Evolutionary conservation across 2,797 vertebrate genomes (phyloP).

Genomic region (Silurus aristotelis): DNA sequence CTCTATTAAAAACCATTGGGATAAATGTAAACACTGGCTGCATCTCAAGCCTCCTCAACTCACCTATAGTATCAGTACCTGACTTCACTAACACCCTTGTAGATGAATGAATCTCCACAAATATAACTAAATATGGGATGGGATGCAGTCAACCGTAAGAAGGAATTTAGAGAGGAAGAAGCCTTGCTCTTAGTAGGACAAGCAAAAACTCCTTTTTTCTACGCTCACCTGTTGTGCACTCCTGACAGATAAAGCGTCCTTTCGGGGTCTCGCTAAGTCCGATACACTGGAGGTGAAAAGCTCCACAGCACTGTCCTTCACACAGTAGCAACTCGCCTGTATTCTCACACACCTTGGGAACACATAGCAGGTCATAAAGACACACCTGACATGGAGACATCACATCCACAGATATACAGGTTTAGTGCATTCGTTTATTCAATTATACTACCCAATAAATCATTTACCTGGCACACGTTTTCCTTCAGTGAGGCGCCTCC

Average conservation of each 20-base stretch:
- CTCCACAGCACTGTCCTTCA: slow-evolving; percentile 95
- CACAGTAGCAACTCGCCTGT: slow-evolving; percentile 91
- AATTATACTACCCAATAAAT: background rate
- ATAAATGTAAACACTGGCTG: too few species aligned
- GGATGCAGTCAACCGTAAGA: too few species aligned
- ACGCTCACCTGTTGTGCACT: slow-evolving; percentile 89
- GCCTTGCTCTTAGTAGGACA: background rate
- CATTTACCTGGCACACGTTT: slow-evolving; percentile 94
- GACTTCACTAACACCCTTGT: too few species aligned
- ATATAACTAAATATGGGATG: too few species aligned
- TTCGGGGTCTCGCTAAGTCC: slow-evolving; percentile 86
- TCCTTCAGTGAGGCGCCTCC: slow-evolving; percentile 91
- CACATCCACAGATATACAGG: background rate
- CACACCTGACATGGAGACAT: background rate
- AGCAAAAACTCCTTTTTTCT: background rate
- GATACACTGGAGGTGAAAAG: slow-evolving; percentile 94
- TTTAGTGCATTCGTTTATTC: too few species aligned
- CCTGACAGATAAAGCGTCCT: slow-evolving; percentile 90
- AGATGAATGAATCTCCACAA: too few species aligned
- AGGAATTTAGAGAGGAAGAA: background rate
- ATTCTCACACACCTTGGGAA: slow-evolving; percentile 89
- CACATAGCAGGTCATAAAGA: background rate
- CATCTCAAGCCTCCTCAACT: too few species aligned
- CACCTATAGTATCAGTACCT: too few species aligned
- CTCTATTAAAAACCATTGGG: too few species aligned